Evolutionary conservation across 1,140 invertebrate genomes (phyloP).

Genomic region (Drosophila nikananu): DNA sequence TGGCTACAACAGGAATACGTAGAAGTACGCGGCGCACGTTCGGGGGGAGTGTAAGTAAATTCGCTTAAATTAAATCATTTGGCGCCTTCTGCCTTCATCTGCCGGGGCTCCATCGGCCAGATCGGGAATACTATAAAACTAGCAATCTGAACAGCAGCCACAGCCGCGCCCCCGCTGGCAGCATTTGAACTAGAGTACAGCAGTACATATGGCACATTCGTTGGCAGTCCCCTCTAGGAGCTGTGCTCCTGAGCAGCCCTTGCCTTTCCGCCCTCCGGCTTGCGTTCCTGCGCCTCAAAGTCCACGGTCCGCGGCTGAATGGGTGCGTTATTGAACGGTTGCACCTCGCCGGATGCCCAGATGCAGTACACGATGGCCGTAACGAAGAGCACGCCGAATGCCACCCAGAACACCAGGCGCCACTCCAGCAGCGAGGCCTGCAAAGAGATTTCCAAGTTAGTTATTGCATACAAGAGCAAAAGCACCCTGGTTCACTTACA

Average conservation of each 20-base stretch:
- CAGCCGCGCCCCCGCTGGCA: constrained; percentile 14
- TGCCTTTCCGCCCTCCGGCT: constrained; percentile 30
- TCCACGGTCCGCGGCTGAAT: constrained; percentile 50
- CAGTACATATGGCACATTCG: constrained; percentile 63
- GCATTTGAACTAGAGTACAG: constrained; percentile 51
- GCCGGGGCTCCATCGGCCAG: constrained; percentile 31
- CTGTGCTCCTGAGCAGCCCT: constrained; percentile 49
- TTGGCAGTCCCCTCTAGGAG: constrained; percentile 45
- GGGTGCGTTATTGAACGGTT: constrained; percentile 89
- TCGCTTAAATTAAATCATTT: constrained; percentile 62
- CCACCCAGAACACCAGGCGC: constrained; percentile 94
- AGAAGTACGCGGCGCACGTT: constrained; percentile 37
- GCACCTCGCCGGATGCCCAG: constrained; percentile 90
- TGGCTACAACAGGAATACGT: constrained; percentile 41
- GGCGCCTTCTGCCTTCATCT: constrained; percentile 30
- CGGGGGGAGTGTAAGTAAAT: constrained; percentile 57
- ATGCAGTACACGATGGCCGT: constrained; percentile 91
- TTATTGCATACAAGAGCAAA: background rate
- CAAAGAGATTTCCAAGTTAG: constrained; percentile 5
- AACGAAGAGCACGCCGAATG: constrained; percentile 88
- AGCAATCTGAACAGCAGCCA: constrained; percentile 61
- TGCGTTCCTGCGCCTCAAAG: constrained; percentile 69
- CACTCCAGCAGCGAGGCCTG: constrained; percentile 92
- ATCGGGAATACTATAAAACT: constrained; percentile 79
- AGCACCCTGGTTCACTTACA: constrained; percentile 85